Evolutionary conservation across 2,797 vertebrate genomes (phyloP).

Genomic region (Schizopygopsis malacanthus): DNA sequence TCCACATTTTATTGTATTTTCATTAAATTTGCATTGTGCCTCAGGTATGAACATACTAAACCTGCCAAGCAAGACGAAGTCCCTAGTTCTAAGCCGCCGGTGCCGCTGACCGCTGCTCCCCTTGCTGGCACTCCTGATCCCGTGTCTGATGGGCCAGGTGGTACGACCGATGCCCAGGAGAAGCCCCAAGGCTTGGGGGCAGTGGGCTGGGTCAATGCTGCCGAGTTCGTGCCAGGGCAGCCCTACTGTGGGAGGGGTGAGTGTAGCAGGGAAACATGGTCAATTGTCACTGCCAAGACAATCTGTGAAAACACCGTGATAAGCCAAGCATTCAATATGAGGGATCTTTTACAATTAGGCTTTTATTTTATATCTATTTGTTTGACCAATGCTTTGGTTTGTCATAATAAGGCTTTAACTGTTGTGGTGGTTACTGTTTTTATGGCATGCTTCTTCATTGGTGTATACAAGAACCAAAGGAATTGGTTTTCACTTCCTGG

Average conservation of each 20-base stretch:
- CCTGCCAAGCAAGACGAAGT: constrained; percentile 85
- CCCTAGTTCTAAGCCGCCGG: constrained; percentile 73
- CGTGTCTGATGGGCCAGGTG: constrained; percentile 73
- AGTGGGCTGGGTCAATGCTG: constrained; percentile 96
- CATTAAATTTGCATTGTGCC: constrained; percentile 25
- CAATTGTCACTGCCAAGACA: constrained; percentile 1
- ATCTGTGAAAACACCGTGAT: background rate
- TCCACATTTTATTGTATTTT: constrained; percentile 2
- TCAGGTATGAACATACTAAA: constrained; percentile 94
- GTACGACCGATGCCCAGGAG: constrained; percentile 52
- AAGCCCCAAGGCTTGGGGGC: constrained; percentile 72
- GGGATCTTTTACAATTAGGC: background rate
- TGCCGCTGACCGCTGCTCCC: constrained; percentile 75
- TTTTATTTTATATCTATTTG: background rate
- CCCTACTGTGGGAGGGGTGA: constrained; percentile 96
- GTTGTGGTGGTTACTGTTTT: background rate
- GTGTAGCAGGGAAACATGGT: constrained; percentile 58
- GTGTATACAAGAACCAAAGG: background rate
- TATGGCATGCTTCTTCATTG: background rate
- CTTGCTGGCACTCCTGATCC: constrained; percentile 72
- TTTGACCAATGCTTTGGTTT: background rate
- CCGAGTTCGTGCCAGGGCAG: constrained; percentile 97
- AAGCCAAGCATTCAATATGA: constrained; percentile 1
- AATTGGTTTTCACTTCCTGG: background rate
- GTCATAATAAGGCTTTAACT: background rate